Conservation (phyloP, 2,113 vertebrate species). For the Larimichthys polyactis region DNA sequence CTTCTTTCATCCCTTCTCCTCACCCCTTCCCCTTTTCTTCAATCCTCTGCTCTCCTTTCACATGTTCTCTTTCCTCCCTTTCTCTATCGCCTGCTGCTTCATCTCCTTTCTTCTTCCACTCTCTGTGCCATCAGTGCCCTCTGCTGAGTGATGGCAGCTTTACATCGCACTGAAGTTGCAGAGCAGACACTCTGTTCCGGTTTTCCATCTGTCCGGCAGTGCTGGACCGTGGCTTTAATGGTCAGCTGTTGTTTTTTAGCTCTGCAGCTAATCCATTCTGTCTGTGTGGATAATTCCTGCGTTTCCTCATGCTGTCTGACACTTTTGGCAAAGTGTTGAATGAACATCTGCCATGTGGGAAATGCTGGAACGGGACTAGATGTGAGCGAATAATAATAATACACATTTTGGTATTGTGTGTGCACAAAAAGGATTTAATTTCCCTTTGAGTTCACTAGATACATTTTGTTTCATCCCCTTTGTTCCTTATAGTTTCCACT, state of each 20-base stretch:
- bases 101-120: not conserved
- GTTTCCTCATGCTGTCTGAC: not conserved
- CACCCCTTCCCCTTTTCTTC: not conserved
- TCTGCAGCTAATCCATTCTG: not conserved
- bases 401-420: not conserved
- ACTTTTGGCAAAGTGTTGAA: not conserved
- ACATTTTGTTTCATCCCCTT: not conserved
- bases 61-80: not conserved
- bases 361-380: not conserved
- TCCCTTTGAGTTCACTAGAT: not conserved
- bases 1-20: not conserved
- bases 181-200: not conserved
- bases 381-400: not conserved
- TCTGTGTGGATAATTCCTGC: not conserved
- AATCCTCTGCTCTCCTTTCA: not conserved
- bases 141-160: conserved; percentile 61
- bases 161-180: not conserved
- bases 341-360: not conserved
- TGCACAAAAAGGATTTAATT: not conserved
- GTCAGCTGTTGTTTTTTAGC: not conserved
- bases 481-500: not conserved
- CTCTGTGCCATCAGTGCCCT: conserved; percentile 65
- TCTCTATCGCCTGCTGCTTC: not conserved
- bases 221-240: not conserved
- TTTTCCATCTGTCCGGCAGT: not conserved